Conservation (phyloP, 1,140 invertebrate genomes). For the Hycleus cichorii region DNA sequence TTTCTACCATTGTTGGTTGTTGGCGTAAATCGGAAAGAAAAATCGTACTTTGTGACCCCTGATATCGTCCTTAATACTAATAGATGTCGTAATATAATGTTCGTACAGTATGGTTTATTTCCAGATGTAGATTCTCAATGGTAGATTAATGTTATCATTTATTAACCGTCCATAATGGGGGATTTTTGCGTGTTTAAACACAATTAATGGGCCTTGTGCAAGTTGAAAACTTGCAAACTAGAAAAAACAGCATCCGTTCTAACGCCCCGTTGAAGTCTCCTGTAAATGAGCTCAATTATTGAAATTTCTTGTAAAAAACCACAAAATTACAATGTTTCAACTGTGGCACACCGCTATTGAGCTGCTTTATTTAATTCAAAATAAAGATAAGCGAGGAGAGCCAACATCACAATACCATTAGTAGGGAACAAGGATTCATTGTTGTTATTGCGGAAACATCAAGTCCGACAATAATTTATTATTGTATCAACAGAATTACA, state of each 20-base stretch:
- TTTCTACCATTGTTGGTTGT: too few species aligned
- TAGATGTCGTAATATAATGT: conserved; percentile 7
- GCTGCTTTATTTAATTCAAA: too few species aligned
- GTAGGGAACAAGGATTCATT: conserved; percentile 1
- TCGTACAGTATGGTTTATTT: conserved; percentile 1
- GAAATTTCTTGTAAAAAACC: not conserved
- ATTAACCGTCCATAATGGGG: not conserved
- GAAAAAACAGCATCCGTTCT: too few species aligned
- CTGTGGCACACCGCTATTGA: too few species aligned
- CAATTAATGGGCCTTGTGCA: too few species aligned
- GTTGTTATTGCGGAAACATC: conserved; percentile 1
- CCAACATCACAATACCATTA: not conserved
- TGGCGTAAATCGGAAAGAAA: conserved; percentile 1
- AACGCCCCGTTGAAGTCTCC: too few species aligned
- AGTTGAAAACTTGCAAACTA: too few species aligned
- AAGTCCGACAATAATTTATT: not conserved
- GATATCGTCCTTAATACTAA: conserved; percentile 12
- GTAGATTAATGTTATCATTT: conserved; percentile 8
- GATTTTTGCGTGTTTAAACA: not conserved
- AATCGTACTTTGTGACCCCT: not conserved
- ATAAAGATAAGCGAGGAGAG: too few species aligned
- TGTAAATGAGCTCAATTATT: too few species aligned
- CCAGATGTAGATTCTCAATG: conserved; percentile 6
- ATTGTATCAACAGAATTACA: not conserved
- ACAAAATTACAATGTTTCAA: not conserved